Evolutionary conservation across 2,113 vertebrate genomes (phyloP).

Genomic region (Lophotis ruficrista): DNA sequence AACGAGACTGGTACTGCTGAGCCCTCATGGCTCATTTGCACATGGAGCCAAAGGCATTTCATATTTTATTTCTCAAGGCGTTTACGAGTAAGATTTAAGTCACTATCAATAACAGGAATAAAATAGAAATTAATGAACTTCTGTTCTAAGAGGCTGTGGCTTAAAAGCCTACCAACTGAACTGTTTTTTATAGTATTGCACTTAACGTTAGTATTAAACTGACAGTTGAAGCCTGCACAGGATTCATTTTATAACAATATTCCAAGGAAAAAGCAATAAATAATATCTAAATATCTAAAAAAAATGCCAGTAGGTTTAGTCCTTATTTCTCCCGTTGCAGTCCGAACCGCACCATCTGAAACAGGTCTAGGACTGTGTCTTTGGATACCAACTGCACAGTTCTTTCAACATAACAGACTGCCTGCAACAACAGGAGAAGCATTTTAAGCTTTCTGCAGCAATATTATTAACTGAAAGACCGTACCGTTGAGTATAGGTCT

Average conservation of each 20-base stretch:
- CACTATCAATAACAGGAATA: background rate
- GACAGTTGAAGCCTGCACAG: background rate
- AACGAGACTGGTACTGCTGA: background rate
- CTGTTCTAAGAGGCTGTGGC: background rate
- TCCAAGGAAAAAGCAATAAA: background rate
- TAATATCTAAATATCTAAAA: background rate
- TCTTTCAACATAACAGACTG: background rate
- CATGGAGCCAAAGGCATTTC: background rate
- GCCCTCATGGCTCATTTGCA: background rate
- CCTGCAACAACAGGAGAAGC: background rate
- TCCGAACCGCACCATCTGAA: background rate
- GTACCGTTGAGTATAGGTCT: background rate
- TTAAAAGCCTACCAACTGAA: background rate
- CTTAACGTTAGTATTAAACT: background rate
- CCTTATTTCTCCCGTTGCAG: background rate
- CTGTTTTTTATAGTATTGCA: conserved; percentile 22
- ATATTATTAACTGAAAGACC: background rate
- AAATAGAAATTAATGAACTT: background rate
- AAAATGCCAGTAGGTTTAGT: background rate
- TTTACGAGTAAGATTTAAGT: background rate
- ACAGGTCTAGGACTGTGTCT: background rate
- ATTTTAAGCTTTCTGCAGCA: conserved; percentile 5
- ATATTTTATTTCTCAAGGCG: background rate
- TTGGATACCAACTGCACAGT: background rate
- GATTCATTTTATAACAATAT: background rate